Conservation (phyloP, 2,113 vertebrate species). For the Phalacrocorax pelagicus region DNA sequence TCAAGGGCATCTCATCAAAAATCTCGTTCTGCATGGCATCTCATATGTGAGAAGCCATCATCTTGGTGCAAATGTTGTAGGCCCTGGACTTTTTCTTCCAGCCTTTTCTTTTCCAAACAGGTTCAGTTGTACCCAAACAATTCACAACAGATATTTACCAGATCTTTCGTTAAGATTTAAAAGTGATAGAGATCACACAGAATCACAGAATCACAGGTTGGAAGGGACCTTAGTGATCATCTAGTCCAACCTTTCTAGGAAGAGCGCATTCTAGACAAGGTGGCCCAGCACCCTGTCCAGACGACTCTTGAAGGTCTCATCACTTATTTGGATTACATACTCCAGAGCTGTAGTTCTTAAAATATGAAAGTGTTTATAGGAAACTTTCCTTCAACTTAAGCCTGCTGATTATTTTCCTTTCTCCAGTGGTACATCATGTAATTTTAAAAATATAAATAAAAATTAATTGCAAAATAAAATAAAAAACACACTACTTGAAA, state of each 20-base stretch:
- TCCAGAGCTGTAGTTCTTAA: background rate
- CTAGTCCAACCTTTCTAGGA: too few species aligned
- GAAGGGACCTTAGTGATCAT: too few species aligned
- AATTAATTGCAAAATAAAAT: background rate
- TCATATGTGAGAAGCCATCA: rapidly evolving
- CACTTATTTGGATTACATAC: background rate
- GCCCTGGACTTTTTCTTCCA: background rate
- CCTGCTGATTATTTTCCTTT: background rate
- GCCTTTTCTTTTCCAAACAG: background rate
- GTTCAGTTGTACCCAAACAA: background rate
- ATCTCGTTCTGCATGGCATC: background rate
- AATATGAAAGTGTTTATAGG: background rate
- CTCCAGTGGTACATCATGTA: background rate
- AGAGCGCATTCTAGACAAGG: too few species aligned
- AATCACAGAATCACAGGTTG: too few species aligned
- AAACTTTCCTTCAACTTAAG: background rate
- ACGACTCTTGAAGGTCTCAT: background rate
- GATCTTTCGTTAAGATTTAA: background rate
- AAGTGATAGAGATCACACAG: background rate
- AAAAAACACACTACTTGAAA: background rate
- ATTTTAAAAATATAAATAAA: background rate
- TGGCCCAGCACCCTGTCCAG: too few species aligned
- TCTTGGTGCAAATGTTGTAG: background rate
- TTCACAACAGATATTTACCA: background rate
- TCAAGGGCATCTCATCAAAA: background rate